Conservation (phyloP, 2,797 vertebrate species). For the Hyperoplus immaculatus region DNA sequence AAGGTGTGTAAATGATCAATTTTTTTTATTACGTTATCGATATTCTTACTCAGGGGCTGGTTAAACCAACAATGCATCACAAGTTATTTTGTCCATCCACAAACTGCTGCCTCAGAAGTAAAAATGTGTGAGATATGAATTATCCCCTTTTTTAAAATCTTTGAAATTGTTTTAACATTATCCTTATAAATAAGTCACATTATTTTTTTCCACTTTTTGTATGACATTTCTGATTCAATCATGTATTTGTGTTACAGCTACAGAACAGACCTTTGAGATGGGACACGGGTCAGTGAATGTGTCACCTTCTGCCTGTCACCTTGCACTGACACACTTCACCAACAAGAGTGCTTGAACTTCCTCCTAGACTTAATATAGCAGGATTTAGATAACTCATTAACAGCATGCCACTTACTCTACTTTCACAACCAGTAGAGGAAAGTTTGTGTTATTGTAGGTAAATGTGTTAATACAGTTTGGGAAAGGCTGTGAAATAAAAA, state of each 20-base stretch:
- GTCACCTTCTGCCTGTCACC: slow-evolving; percentile 34
- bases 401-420: slow-evolving; percentile 16
- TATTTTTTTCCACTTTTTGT: neutral
- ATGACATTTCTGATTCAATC: neutral
- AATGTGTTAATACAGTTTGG: neutral
- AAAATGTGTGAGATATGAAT: neutral
- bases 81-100: neutral
- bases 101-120: neutral
- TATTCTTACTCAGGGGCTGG: neutral
- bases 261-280: neutral
- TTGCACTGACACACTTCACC: slow-evolving; percentile 7
- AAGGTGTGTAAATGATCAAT: neutral
- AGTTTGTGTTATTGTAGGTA: neutral
- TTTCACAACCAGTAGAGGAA: neutral
- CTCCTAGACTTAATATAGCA: slow-evolving; percentile 30
- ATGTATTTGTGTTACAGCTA: slow-evolving; percentile 2
- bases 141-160: neutral
- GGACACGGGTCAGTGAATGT: slow-evolving; percentile 12
- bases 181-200: neutral
- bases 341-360: slow-evolving; percentile 35
- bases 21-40: neutral
- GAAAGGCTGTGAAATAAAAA: neutral
- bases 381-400: slow-evolving; percentile 61
- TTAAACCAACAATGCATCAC: neutral
- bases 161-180: neutral